Base-by-base conservation (phyloP, 2,113 vertebrate species). In the Pteropus alecto region DNA sequence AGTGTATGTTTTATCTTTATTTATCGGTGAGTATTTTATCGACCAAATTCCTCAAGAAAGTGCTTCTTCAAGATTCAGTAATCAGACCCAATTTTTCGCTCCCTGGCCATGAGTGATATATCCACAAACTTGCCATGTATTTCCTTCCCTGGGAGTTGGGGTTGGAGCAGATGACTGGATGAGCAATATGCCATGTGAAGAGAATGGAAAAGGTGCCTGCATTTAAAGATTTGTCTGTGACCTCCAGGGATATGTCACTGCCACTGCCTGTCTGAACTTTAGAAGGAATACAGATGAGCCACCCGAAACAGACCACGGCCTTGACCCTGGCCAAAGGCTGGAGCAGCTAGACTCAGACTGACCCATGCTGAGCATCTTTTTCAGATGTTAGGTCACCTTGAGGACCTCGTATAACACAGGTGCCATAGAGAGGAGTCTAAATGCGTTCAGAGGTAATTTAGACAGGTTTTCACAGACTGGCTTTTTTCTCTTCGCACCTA, bases 271-370 rank as follows among this genome's bases (percentile, higher is more conserved):
- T n/a, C 38, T 46, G 30, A 30, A 22, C 1, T 67, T 28, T 38
- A 35, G 35, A 65, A 93, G 30, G 22, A 68, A 12, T 11, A 56
- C 15, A 65, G 15, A 16, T 0, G 16, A 43, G 26, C 46, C 5
- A 18, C 21, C 0, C 13, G 3, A 21, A 10, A 4, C 18, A 24
- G 51, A 7, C 19, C 2, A 0, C 0, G 28, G 4, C 61, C 41
- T 38, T 21, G 73, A 70, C 4, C 48, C 33, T 14, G 68, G 35
- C 14, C 6, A 7, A 30, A 12, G 43, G 28, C 22, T 12, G 11
- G 7, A 43, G 48, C 60, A 15, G 15, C 43, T 16, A 11, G 35
- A 22, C 21, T 48, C 33, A 70, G 41, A 18, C 38, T 18, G 18
- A 6, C 18, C 48, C 26, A 5, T 2, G 3, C 38, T 2, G 0